A percentile compares a stretch with the other conserved stretches of the same genome.
Conservation (phyloP, 2,797 vertebrate species). For the Macropus fuliginosus region DNA sequence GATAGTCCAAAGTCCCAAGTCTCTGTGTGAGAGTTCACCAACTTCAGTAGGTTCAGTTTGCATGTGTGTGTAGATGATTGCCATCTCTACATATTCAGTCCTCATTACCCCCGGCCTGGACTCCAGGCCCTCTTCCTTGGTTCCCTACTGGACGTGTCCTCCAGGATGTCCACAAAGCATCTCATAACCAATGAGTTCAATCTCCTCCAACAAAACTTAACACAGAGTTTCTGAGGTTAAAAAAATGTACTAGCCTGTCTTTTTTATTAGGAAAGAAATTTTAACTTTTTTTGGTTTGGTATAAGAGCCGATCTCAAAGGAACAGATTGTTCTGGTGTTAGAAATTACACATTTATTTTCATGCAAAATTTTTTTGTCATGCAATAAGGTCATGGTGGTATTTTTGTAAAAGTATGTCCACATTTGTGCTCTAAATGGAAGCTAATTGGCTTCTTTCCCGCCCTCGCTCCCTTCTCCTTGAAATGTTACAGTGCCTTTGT, state of each 20-base stretch:
- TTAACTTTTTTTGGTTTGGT: slow-evolving; percentile 3
- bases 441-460: neutral
- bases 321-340: slow-evolving; percentile 30
- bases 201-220: neutral
- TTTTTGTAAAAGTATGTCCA: slow-evolving; percentile 16
- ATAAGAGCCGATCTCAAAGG: slow-evolving; percentile 43
- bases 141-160: neutral
- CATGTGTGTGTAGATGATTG: neutral
- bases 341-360: slow-evolving; percentile 57
- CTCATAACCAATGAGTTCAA: neutral
- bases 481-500: neutral
- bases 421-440: slow-evolving; percentile 28
- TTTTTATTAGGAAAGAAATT: slow-evolving; percentile 3
- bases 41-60: neutral
- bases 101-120: neutral
- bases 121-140: neutral
- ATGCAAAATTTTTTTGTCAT: slow-evolving; percentile 54
- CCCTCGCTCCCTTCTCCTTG: neutral
- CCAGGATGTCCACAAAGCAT: neutral
- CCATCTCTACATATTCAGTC: neutral
- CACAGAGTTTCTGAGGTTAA: neutral
- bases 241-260: slow-evolving; percentile 22
- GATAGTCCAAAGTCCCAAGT: neutral
- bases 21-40: neutral
- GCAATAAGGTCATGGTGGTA: slow-evolving; percentile 28